Evolutionary conservation across 2,113 vertebrate genomes (phyloP).

Genomic region (Dinomys branickii): DNA sequence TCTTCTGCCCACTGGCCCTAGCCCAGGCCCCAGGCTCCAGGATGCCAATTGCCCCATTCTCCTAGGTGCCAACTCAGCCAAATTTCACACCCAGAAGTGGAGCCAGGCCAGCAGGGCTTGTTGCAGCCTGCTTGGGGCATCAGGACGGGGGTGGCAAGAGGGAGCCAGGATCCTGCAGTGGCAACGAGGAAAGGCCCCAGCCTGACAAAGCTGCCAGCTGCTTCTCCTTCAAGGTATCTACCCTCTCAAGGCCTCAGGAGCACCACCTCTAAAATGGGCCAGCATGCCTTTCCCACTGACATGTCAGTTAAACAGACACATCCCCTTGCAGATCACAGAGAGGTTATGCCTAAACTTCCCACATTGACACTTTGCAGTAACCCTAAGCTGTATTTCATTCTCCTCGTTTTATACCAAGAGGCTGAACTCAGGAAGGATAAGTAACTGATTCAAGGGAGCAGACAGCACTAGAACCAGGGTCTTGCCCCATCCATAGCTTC

Average conservation of each 20-base stretch:
- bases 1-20: slow-evolving; percentile 44
- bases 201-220: background rate
- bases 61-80: slow-evolving; percentile 70
- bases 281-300: background rate
- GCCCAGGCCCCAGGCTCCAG: slow-evolving; percentile 66
- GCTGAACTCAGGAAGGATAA: background rate
- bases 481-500: background rate
- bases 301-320: background rate
- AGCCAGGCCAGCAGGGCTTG: slow-evolving; percentile 70
- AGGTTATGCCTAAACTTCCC: background rate
- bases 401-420: background rate
- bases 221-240: background rate
- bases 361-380: background rate
- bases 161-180: slow-evolving; percentile 36
- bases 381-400: background rate
- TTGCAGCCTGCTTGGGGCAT: slow-evolving; percentile 65
- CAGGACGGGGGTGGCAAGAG: background rate
- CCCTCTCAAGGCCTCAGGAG: slow-evolving; percentile 8
- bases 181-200: slow-evolving; percentile 47
- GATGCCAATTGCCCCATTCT: slow-evolving; percentile 72
- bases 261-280: slow-evolving; percentile 45
- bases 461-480: background rate
- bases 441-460: background rate
- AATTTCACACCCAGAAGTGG: slow-evolving; percentile 77
- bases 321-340: slow-evolving; percentile 16